phyloP scores from a whole-genome alignment of 2,888 invertebrate genomes.

The Pachymerium ferrugineum region DNA sequence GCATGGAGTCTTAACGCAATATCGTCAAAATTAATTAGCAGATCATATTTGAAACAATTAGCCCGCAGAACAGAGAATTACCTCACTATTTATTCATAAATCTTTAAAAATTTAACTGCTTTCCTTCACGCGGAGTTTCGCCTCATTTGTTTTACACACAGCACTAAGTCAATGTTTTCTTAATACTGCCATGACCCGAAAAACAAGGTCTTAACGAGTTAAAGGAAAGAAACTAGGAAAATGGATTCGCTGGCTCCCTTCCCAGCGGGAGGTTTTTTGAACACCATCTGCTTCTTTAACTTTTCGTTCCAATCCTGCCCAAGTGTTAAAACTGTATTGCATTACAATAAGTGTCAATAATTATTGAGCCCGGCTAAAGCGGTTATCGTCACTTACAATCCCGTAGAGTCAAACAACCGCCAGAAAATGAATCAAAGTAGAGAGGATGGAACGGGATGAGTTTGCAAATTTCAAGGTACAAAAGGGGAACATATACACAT shows the following conservation, averaged over 20 bases:
- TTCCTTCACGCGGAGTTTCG: not conserved
- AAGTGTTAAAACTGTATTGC: not conserved
- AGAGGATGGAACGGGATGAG: not conserved
- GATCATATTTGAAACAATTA: constrained; percentile 5
- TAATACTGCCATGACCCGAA: constrained; percentile 16
- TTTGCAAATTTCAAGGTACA: constrained; percentile 5
- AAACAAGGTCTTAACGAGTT: constrained; percentile 6
- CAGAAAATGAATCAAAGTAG: not conserved
- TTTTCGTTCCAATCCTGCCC: not conserved
- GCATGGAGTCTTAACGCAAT: too few relatives aligned
- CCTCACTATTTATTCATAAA: too few relatives aligned
- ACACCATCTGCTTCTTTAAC: not conserved
- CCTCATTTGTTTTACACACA: constrained; percentile 16
- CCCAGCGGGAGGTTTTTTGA: not conserved
- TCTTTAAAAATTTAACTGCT: too few relatives aligned
- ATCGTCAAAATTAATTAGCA: too few relatives aligned
- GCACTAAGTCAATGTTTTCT: not conserved
- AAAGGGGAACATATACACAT: not conserved
- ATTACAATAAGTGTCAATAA: not conserved
- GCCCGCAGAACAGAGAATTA: too few relatives aligned
- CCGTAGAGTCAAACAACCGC: not conserved
- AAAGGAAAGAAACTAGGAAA: not conserved
- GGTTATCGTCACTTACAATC: not conserved
- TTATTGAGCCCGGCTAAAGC: constrained; percentile 4
- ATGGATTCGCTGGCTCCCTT: not conserved